phyloP scores from a whole-genome alignment of 2,797 vertebrate species.

The Ctenopoma kingsleyae region DNA sequence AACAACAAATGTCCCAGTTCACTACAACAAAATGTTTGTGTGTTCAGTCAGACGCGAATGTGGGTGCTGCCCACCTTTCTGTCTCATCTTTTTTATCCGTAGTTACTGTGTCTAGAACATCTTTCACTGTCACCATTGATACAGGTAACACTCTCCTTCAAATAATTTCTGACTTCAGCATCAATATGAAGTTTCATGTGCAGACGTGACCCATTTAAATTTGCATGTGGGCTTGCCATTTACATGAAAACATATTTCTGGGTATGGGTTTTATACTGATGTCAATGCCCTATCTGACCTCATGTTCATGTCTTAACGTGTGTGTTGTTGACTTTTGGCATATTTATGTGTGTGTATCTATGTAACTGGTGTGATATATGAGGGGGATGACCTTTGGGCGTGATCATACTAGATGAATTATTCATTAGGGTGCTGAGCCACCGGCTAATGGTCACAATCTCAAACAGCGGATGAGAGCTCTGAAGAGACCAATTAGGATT shows the following conservation, averaged over 20 bases:
- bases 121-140: constrained; percentile 28
- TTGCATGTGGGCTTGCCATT: constrained; percentile 9
- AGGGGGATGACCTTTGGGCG: constrained; percentile 76
- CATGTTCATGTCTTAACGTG: constrained; percentile 3
- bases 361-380: constrained; percentile 13
- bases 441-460: constrained; percentile 69
- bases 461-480: constrained; percentile 64
- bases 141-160: constrained; percentile 17
- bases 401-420: constrained; percentile 72
- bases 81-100: constrained; percentile 17
- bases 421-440: constrained; percentile 72
- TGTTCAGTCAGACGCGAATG: constrained; percentile 5
- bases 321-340: constrained; percentile 9
- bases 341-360: constrained; percentile 15
- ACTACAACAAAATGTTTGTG: constrained; percentile 1
- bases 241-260: constrained; percentile 8
- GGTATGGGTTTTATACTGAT: constrained; percentile 9
- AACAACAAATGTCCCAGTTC: constrained; percentile 26
- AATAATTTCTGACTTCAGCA: constrained; percentile 33
- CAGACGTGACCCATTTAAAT: constrained; percentile 14
- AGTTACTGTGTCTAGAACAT: constrained; percentile 1
- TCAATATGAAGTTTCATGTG: constrained; percentile 28
- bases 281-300: neutral
- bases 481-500: constrained; percentile 87
- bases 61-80: constrained; percentile 1